Percentiles rank a stretch among this genome's conserved stretches.
These are phyloP conservation scores for Chrysolina oricalcia DNA, from an alignment of 2,888 invertebrate genomes.

Conservation along the genomic window DNA sequence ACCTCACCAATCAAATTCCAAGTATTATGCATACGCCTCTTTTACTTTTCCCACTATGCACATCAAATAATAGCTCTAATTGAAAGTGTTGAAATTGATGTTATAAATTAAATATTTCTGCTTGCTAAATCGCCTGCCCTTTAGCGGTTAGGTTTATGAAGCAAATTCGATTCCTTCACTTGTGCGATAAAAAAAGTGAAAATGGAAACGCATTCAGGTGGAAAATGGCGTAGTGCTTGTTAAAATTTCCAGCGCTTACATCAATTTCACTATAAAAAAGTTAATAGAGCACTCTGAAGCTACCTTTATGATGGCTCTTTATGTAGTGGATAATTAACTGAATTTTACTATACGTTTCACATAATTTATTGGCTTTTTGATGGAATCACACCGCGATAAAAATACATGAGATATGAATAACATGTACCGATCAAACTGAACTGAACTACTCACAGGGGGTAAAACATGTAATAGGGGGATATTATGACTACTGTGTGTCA, in stretches of 20 bases:
- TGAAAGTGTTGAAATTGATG: not conserved
- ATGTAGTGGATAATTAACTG: too few species aligned
- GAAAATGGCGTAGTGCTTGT: not conserved
- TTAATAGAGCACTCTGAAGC: not conserved
- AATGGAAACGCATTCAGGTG: not conserved
- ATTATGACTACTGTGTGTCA: too few species aligned
- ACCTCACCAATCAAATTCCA: slow-evolving; percentile 2
- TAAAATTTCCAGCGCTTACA: not conserved
- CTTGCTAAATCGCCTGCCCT: slow-evolving; percentile 10
- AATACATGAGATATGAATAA: too few species aligned
- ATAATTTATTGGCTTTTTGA: too few species aligned
- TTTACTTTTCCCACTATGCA: slow-evolving; percentile 11
- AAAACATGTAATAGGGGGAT: too few species aligned
- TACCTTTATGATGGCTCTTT: too few species aligned
- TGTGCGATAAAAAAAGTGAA: not conserved
- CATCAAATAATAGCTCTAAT: not conserved
- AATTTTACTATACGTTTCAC: too few species aligned
- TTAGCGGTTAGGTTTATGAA: not conserved
- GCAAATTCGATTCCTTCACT: slow-evolving; percentile 7
- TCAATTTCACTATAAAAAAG: not conserved
- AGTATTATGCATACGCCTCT: not conserved
- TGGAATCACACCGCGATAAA: too few species aligned
- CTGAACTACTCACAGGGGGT: too few species aligned
- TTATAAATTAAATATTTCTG: slow-evolving; percentile 6
- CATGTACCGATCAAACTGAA: too few species aligned